Percentiles rank a stretch among this genome's conserved stretches.
phyloP scores from a whole-genome alignment of 2,888 invertebrate species.

The Lepeophtheirus nordmannii region DNA sequence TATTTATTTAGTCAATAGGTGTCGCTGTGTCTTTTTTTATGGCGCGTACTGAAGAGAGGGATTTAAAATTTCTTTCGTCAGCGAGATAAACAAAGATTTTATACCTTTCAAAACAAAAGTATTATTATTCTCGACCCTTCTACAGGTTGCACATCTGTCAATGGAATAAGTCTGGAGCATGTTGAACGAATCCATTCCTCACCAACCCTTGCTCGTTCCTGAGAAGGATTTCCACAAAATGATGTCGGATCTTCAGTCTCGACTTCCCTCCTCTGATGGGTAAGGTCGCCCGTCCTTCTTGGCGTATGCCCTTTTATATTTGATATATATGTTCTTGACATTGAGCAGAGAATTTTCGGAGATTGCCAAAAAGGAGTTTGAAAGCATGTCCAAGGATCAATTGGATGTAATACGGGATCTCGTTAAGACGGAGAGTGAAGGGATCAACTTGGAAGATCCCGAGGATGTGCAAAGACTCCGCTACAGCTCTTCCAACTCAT shows the following conservation, averaged over 20 bases:
- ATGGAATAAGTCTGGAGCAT: too few species aligned
- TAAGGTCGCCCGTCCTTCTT: not conserved
- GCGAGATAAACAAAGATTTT: too few species aligned
- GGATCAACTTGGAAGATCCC: not conserved
- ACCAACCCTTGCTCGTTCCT: not conserved
- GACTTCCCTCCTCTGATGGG: not conserved
- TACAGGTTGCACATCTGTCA: too few species aligned
- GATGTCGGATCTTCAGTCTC: constrained; percentile 4
- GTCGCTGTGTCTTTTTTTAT: too few species aligned
- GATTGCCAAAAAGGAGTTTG: not conserved
- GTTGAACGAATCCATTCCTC: too few species aligned
- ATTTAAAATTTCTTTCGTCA: too few species aligned
- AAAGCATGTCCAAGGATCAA: not conserved
- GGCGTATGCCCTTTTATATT: too few species aligned
- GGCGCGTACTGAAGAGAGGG: too few species aligned
- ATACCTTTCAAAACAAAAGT: too few species aligned
- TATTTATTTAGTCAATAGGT: too few species aligned
- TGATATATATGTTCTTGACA: too few species aligned
- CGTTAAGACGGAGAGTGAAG: not conserved
- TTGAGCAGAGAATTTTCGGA: not conserved
- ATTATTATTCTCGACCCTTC: too few species aligned
- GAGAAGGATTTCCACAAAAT: not conserved
- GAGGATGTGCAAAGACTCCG: not conserved
- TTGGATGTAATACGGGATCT: not conserved
- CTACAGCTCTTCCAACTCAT: not conserved